Percentiles rank a stretch among this genome's conserved stretches.
Evolutionary conservation across 2,888 invertebrate genomes (phyloP).

Genomic region (Hemistola chrysoprasaria): DNA sequence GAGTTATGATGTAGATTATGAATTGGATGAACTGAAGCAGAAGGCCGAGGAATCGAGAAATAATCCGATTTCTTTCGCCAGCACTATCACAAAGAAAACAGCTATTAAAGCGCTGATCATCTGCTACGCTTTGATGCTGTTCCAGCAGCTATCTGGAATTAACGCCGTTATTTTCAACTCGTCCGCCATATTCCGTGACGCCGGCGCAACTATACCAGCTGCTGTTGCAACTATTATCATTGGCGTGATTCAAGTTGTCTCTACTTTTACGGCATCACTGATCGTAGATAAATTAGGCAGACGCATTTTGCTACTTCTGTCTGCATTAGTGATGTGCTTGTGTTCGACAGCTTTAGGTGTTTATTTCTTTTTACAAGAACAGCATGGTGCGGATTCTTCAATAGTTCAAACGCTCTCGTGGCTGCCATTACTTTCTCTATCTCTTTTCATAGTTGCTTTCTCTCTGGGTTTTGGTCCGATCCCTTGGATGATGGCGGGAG

Average conservation of each 20-base stretch:
- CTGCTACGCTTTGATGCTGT: slow-evolving; percentile 91
- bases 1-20: slow-evolving; percentile 85
- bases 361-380: slow-evolving; percentile 83
- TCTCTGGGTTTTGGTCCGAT: slow-evolving; percentile 94
- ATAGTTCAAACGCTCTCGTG: slow-evolving; percentile 84
- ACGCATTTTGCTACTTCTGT: slow-evolving; percentile 87
- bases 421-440: slow-evolving; percentile 88
- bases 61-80: slow-evolving; percentile 78
- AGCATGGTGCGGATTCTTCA: slow-evolving; percentile 43
- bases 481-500: slow-evolving; percentile 92
- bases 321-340: slow-evolving; percentile 86
- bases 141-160: slow-evolving; percentile 93
- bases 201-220: slow-evolving; percentile 82
- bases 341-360: slow-evolving; percentile 87
- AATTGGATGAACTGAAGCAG: slow-evolving; percentile 83
- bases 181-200: slow-evolving; percentile 86
- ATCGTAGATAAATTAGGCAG: slow-evolving; percentile 92
- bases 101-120: slow-evolving; percentile 86
- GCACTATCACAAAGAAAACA: slow-evolving; percentile 83
- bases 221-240: slow-evolving; percentile 88
- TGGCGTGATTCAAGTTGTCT: slow-evolving; percentile 90
- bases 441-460: slow-evolving; percentile 90
- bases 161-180: slow-evolving; percentile 93
- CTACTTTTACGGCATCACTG: slow-evolving; percentile 88
- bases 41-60: slow-evolving; percentile 76